phyloP scores from a whole-genome alignment of 2,797 vertebrate species.

The Iguana delicatissima region DNA sequence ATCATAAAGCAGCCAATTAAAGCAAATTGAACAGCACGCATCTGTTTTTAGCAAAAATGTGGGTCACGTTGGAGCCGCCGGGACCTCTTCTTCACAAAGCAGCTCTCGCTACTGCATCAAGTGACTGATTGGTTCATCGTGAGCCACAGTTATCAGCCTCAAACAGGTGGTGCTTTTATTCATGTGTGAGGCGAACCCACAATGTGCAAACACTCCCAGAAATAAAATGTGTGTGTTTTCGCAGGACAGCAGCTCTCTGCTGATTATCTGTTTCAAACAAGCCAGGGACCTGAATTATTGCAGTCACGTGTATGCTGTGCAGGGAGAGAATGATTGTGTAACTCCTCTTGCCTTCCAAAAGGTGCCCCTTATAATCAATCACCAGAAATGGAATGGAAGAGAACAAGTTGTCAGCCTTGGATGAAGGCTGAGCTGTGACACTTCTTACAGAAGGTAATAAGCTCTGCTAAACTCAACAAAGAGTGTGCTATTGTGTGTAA shows the following conservation, averaged over 20 bases:
- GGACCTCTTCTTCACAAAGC: slow-evolving; percentile 40
- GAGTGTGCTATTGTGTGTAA: neutral
- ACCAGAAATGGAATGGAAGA: slow-evolving; percentile 19
- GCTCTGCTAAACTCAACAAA: slow-evolving; percentile 8
- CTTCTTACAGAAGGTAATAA: slow-evolving; percentile 45
- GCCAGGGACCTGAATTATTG: slow-evolving; percentile 67
- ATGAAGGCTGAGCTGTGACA: slow-evolving; percentile 46
- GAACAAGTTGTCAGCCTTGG: neutral
- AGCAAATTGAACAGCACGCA: slow-evolving; percentile 28
- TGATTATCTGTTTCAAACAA: slow-evolving; percentile 69
- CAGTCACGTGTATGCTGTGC: slow-evolving; percentile 27
- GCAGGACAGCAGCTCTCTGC: slow-evolving; percentile 67
- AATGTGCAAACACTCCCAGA: slow-evolving; percentile 68
- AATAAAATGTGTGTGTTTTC: slow-evolving; percentile 72
- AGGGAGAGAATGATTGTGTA: slow-evolving; percentile 62
- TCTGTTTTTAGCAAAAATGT: slow-evolving; percentile 55
- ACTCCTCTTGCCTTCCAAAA: slow-evolving; percentile 65
- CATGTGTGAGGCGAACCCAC: slow-evolving; percentile 53
- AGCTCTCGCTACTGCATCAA: slow-evolving; percentile 57
- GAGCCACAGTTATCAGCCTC: slow-evolving; percentile 61
- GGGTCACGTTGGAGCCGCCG: slow-evolving; percentile 50
- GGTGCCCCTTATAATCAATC: slow-evolving; percentile 66
- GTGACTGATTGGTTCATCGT: slow-evolving; percentile 44
- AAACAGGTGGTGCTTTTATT: slow-evolving; percentile 71
- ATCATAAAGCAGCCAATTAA: slow-evolving; percentile 53